A percentile compares a stretch with the other conserved stretches of the same genome.
These are phyloP conservation scores for Ophiodon elongatus DNA, from an alignment of 2,113 vertebrate genomes.

Conservation along the genomic window DNA sequence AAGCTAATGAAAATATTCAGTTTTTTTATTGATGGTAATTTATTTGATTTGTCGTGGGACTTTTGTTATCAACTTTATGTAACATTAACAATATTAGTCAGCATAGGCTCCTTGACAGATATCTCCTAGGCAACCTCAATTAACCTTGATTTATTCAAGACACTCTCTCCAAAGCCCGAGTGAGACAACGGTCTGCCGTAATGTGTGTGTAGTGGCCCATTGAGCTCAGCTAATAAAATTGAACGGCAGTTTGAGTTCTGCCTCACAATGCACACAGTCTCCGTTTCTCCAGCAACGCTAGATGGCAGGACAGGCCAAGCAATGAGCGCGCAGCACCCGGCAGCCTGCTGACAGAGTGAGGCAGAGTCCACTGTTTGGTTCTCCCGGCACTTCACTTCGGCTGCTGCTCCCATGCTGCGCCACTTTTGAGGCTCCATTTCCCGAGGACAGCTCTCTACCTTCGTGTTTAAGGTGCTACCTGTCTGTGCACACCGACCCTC, in stretches of 20 bases:
- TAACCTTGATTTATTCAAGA: slow-evolving; percentile 50
- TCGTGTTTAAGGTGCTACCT: slow-evolving; percentile 21
- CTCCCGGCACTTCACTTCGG: slow-evolving; percentile 27
- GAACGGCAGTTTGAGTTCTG: background rate
- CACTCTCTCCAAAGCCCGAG: slow-evolving; percentile 16
- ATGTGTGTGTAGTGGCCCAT: slow-evolving; percentile 39
- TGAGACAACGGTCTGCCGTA: slow-evolving; percentile 30
- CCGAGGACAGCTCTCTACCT: slow-evolving; percentile 25
- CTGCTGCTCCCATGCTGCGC: slow-evolving; percentile 26
- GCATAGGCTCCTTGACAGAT: slow-evolving; percentile 2
- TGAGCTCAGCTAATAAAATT: slow-evolving; percentile 29
- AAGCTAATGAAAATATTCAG: background rate
- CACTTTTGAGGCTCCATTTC: slow-evolving; percentile 34
- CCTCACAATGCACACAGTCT: background rate
- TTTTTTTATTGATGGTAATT: background rate
- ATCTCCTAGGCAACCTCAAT: slow-evolving; percentile 39
- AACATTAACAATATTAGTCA: slow-evolving; percentile 1
- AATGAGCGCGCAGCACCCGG: background rate
- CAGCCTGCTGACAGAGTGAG: background rate
- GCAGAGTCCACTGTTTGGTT: slow-evolving; percentile 10
- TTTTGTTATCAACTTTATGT: background rate
- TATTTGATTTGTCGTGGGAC: background rate
- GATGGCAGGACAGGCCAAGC: slow-evolving; percentile 61
- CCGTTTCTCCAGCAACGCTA: slow-evolving; percentile 13
- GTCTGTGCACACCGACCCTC: slow-evolving; percentile 20